Evolutionary conservation across 2,113 vertebrate species (phyloP), one percentile per base, ranked within the genome.

Genomic region (Cebidichthys violaceus): DNA sequence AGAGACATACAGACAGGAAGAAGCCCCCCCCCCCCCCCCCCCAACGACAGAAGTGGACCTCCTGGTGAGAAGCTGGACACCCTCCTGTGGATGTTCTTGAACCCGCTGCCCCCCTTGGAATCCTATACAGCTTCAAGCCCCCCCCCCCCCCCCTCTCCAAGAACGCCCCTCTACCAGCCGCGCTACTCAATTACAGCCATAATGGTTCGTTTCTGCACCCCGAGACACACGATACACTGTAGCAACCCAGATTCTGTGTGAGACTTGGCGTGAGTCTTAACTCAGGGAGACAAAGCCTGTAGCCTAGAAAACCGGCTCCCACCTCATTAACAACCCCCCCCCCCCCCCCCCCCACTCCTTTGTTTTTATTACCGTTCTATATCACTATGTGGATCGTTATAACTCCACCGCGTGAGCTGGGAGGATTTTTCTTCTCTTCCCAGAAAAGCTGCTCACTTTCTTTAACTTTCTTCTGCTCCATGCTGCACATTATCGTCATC

Each of bases 211-310:
- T 92, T 91, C 92, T 91, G 89, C 50, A 90, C 90, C 88, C 89
- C 62, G 86, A 89, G 94, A 93, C 91, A 92, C 90, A 82, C 70
- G 88, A 93, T 92, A 86, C 82, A 78, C 82, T 77, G 87, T 33
- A 89, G 88, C 87, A 91, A 91, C 90, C 90, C 93, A 93, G 92
- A 93, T 92, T 93, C 89, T 90, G 79, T 45, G 61, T 43, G 84
- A 94, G 92, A 92, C 84, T 92, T 94, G 92, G 92, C 92, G 62
- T 73, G 83, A 90, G 87, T 83, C 80, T 89, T 74, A 87, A 79
- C 70, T 86, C 57, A 29, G 79, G 88, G 85, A 93, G 91, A 94
- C 89, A 94, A 95, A 94, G 88, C 82, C 61, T 64, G 86, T 17
- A 89, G 86, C 88, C 86, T 74, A 82, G 81, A 91, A 94, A 94